Base-by-base conservation (phyloP, 1,140 invertebrate species). In the Reticulitermes speratus region DNA sequence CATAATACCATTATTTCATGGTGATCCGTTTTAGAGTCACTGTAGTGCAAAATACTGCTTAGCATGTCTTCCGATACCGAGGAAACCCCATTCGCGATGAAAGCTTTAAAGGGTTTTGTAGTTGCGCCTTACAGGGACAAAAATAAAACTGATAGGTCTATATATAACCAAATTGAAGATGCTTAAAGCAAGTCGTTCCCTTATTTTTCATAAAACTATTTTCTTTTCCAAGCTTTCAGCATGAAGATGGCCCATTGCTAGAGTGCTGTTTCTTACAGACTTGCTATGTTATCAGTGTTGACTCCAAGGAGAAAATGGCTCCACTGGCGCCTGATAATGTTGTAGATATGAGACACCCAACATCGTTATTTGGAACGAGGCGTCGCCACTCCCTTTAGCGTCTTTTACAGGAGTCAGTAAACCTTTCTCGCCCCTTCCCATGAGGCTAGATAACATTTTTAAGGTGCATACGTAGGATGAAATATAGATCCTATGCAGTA, bases 371-470 rank as follows among this genome's bases (percentile, higher is more conserved):
- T 65, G 7, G 25, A 65, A 65, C 59, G 59, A 65, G 59, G 65
- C 65, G 65, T 75, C 65, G 65, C 65, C 65, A 75, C 65, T 25
- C 65, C 8, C 65, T 2, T 65, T 75, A 75, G 65, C 65, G 65
- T 75, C 65, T 75, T 75, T 75, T 30, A 25, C 25, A 75, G 65
- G 25, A 75, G 65, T 30, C 65, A 75, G 65, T 75, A 75, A 75
- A 75, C 25, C 65, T 8, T 16, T 25, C 65, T 30, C n/a, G 2
- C 65, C 65, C 16, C 65, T n/a, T 75, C n/a, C 65, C 65, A 75
- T 30, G 65, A 75, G n/a, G 65, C n/a, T 75, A 75, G 65, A 75
- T 75, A 75, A 75, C 65, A 75, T 30, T 75, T 30, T 75, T 30
- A 75, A 75, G 65, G 65, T 75, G 65, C 65, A 75, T 75, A 75